A percentile compares a stretch with the other conserved stretches of the same genome.
These are phyloP conservation scores for Eristalis intricaria DNA, from an alignment of 2,888 invertebrate species.

Conservation along the genomic window DNA sequence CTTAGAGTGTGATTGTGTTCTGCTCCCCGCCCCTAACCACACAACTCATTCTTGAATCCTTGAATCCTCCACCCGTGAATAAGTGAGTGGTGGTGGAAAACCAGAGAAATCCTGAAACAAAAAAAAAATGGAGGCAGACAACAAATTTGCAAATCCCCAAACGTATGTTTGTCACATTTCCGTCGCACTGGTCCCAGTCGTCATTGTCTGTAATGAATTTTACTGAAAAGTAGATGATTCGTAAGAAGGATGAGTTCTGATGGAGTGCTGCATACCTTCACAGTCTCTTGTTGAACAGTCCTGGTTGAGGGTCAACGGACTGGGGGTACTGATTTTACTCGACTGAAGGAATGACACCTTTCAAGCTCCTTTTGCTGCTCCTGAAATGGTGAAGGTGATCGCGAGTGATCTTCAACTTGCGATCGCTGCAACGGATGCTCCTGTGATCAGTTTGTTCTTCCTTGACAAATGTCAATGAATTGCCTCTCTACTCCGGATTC, in stretches of 20 bases:
- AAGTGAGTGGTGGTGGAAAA: background rate
- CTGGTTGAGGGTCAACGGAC: background rate
- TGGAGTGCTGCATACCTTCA: background rate
- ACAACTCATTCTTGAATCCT: constrained; percentile 33
- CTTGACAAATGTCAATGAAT: no score
- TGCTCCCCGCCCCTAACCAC: constrained; percentile 3
- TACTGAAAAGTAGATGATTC: constrained; percentile 24
- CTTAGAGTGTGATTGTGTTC: constrained; percentile 8
- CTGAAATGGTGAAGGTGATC: no score
- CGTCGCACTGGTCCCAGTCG: constrained; percentile 54
- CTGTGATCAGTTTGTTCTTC: no score
- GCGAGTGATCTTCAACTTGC: no score
- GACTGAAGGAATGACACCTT: no score
- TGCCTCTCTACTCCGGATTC: no score
- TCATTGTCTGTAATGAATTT: constrained; percentile 63
- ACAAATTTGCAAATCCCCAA: constrained; percentile 59
- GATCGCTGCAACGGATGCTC: no score
- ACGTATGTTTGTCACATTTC: constrained; percentile 61
- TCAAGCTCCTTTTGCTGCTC: no score
- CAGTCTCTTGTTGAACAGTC: constrained; percentile 17
- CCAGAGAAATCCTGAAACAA: constrained; percentile 25
- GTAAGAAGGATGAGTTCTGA: background rate
- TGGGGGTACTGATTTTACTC: no score
- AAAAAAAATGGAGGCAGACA: background rate
- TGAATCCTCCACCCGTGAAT: background rate